Conservation (phyloP, 2,113 vertebrate genomes). For the Gymnobelideus leadbeateri region DNA sequence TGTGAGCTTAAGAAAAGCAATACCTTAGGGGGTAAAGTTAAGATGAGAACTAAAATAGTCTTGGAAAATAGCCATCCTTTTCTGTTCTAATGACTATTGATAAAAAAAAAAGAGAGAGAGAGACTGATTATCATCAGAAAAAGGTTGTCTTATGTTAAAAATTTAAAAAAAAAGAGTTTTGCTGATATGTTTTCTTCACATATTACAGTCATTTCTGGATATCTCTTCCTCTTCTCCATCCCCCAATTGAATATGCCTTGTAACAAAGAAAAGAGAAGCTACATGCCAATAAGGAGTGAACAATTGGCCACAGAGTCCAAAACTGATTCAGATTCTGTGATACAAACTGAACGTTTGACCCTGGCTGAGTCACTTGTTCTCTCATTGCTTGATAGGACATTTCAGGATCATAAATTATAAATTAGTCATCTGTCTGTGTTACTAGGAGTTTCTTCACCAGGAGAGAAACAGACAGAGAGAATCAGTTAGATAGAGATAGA, state of each 20-base stretch:
- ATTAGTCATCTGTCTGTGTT: background rate
- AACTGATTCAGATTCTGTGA: background rate
- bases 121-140: constrained; percentile 31
- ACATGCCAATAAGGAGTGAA: background rate
- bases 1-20: constrained; percentile 57
- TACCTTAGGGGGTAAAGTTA: constrained; percentile 67
- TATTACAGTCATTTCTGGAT: constrained; percentile 18
- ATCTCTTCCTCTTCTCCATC: constrained; percentile 10
- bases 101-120: constrained; percentile 54
- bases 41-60: constrained; percentile 41
- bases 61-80: constrained; percentile 64
- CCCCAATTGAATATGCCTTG: background rate
- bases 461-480: background rate
- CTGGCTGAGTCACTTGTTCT: background rate
- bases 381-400: background rate
- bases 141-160: background rate
- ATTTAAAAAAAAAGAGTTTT: background rate
- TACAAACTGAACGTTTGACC: background rate
- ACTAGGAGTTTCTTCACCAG: background rate
- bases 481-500: background rate
- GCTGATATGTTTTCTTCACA: background rate
- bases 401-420: background rate
- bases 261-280: background rate
- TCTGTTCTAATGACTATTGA: constrained; percentile 53
- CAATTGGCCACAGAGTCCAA: background rate